Evolutionary conservation across 2,888 invertebrate genomes (phyloP).

Genomic region (Ctena decussata): DNA sequence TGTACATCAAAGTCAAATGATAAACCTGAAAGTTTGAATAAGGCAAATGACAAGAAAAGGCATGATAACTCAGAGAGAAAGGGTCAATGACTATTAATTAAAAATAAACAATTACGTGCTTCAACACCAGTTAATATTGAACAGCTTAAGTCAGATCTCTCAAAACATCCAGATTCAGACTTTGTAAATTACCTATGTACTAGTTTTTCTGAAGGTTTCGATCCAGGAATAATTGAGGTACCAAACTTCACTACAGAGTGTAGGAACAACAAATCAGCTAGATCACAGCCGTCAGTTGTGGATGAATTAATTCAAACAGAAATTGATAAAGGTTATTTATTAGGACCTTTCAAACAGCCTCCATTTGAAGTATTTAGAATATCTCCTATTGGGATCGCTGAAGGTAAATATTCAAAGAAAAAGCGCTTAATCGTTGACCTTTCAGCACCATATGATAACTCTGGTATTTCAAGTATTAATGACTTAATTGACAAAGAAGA

Average conservation of each 20-base stretch:
- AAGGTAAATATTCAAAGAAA: too few species aligned
- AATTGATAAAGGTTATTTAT: not conserved
- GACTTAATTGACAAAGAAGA: slow-evolving; percentile 58
- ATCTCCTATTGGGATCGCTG: slow-evolving; percentile 39
- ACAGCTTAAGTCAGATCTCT: not conserved
- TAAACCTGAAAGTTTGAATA: not conserved
- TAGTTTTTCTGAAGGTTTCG: not conserved
- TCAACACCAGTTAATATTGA: not conserved
- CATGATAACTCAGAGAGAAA: not conserved
- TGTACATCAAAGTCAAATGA: not conserved
- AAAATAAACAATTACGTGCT: not conserved
- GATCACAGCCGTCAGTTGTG: not conserved
- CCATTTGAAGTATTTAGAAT: not conserved
- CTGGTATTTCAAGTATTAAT: slow-evolving; percentile 42
- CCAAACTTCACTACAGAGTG: not conserved
- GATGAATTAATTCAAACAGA: not conserved
- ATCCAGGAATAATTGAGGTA: not conserved
- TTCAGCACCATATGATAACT: slow-evolving; percentile 56
- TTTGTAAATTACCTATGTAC: not conserved
- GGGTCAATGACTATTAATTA: not conserved
- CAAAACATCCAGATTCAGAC: not conserved
- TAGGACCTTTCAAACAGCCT: not conserved
- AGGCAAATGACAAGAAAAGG: not conserved
- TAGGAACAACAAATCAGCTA: not conserved
- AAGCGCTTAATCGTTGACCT: slow-evolving; percentile 61